Conservation (phyloP, 2,888 invertebrate species). For the Hydraecia micacea region DNA sequence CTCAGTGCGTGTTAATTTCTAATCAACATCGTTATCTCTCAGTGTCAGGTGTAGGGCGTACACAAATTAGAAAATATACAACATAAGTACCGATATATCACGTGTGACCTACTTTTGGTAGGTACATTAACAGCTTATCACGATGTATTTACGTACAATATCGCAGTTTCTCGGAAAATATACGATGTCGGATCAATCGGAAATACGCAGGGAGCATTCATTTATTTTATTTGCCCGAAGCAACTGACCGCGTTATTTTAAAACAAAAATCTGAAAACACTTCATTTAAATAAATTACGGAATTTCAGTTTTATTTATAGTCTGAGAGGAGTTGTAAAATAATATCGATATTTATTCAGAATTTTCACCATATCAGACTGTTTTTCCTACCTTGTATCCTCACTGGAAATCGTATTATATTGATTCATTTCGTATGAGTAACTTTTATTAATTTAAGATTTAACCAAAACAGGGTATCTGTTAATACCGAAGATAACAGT, state of each 20-base stretch:
- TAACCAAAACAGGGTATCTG: conserved; percentile 7
- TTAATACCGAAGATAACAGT: conserved; percentile 41
- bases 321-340: background rate
- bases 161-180: conserved; percentile 40
- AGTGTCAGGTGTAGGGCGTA: conserved; percentile 48
- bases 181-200: conserved; percentile 8
- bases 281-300: conserved; percentile 14
- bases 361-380: background rate
- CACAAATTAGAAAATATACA: conserved; percentile 53
- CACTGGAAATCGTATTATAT: background rate
- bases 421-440: background rate
- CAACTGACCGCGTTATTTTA: conserved; percentile 21
- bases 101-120: conserved; percentile 58
- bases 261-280: conserved; percentile 26
- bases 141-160: conserved; percentile 51
- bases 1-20: conserved; percentile 46
- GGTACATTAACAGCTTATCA: conserved; percentile 61
- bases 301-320: conserved; percentile 2
- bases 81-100: conserved; percentile 56
- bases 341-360: background rate
- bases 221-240: conserved; percentile 31
- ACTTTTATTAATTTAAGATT: conserved; percentile 24
- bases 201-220: conserved; percentile 17
- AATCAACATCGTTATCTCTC: conserved; percentile 56
- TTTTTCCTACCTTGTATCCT: background rate